phyloP scores from a whole-genome alignment of 1,140 invertebrate species.

The Drosophila murphyi region DNA sequence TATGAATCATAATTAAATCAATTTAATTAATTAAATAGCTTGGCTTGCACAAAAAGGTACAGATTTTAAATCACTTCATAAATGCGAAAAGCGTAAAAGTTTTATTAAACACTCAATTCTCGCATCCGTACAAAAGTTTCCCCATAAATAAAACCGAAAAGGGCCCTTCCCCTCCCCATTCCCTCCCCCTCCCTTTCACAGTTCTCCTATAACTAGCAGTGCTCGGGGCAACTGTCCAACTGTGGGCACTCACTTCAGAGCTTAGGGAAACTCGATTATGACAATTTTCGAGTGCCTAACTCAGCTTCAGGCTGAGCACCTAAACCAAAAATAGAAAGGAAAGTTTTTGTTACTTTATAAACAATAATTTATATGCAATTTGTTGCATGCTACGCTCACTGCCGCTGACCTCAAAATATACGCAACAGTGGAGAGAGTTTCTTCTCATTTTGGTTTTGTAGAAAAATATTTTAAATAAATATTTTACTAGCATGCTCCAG shows the following conservation, averaged over 20 bases:
- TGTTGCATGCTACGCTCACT: slow-evolving; percentile 19
- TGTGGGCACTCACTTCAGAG: neutral
- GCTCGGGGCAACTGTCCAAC: neutral
- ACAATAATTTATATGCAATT: slow-evolving; percentile 43
- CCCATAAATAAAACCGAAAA: slow-evolving; percentile 27
- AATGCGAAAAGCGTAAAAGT: slow-evolving; percentile 1
- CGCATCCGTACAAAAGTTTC: slow-evolving; percentile 13
- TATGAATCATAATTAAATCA: neutral
- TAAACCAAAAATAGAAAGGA: slow-evolving; percentile 11
- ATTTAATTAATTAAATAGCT: neutral
- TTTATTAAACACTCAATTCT: slow-evolving; percentile 24
- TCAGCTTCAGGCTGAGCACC: slow-evolving; percentile 2
- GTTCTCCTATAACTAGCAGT: neutral
- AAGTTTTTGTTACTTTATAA: slow-evolving; percentile 22
- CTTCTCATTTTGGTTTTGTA: neutral
- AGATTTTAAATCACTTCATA: slow-evolving; percentile 2
- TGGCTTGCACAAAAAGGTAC: neutral
- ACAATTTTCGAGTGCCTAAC: slow-evolving; percentile 29
- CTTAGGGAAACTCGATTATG: slow-evolving; percentile 33
- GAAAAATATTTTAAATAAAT: slow-evolving; percentile 25
- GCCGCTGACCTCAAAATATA: slow-evolving; percentile 26
- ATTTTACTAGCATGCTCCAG: slow-evolving; percentile 14
- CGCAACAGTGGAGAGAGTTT: slow-evolving; percentile 10
- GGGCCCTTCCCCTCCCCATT: neutral
- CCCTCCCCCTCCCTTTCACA: neutral